A percentile compares a stretch with the other conserved stretches of the same genome.
These are phyloP conservation scores for Zoroaster sp. DNA, from an alignment of 53 echinoderm and acorn worm genomes.

Conservation along the genomic window DNA sequence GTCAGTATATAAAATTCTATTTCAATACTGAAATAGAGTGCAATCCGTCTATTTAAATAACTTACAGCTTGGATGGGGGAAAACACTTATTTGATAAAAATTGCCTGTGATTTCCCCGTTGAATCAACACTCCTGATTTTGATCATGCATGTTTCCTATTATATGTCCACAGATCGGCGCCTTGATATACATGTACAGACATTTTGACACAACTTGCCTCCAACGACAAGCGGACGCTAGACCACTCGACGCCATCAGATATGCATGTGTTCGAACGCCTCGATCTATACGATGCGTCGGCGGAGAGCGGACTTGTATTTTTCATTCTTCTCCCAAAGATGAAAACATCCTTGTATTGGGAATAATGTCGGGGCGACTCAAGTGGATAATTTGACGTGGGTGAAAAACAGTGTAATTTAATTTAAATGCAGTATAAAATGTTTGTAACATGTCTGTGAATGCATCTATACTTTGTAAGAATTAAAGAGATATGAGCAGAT, in stretches of 20 bases:
- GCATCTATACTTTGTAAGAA: too few species aligned
- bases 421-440: background rate
- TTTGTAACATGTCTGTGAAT: too few species aligned
- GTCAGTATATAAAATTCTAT: too few species aligned
- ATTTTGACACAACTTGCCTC: background rate
- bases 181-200: background rate
- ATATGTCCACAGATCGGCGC: constrained; percentile 9
- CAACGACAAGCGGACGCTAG: background rate
- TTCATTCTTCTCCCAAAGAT: background rate
- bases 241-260: background rate
- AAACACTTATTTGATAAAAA: too few species aligned
- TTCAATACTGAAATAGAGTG: too few species aligned
- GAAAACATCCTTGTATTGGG: background rate
- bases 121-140: too few species aligned
- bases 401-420: background rate
- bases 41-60: too few species aligned
- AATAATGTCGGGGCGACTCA: background rate
- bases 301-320: background rate
- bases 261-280: too few species aligned
- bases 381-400: background rate
- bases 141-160: too few species aligned
- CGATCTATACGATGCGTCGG: background rate
- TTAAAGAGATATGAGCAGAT: too few species aligned
- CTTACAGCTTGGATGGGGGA: too few species aligned
- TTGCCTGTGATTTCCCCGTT: too few species aligned